Evolutionary conservation across 2,797 vertebrate species (phyloP), one percentile per base, ranked within the genome.

Genomic region (Tenualosa thibaudeaui): DNA sequence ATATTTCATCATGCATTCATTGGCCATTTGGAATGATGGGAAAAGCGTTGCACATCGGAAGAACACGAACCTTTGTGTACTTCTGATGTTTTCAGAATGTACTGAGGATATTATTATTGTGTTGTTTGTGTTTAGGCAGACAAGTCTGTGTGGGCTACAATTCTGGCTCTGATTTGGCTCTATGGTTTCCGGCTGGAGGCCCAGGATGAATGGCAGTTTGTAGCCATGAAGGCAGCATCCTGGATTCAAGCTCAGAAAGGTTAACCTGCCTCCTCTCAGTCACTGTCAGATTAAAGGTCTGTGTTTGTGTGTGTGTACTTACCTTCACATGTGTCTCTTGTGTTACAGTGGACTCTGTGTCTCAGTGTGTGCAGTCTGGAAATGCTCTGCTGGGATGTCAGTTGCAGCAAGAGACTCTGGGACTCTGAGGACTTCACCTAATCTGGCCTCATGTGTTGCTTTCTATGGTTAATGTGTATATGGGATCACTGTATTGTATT

Each of bases 151-250:
- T 96, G 96, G 96, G 95, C 93, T 82, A 97, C 95, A 0, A 62
- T 95, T n/a, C 88, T 97, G 89, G 95, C 95, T 7, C 89, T 97
- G 88, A 86, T 96, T 54, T 97, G 96, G 96, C 94, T 96, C 31
- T 92, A 95, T 71, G 87, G 84, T 19, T 90, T 86, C 3, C 89
- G 90, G 31, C 82, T 68, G 24, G 91, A 94, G 3, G 53, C 85
- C 54, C 89, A 89, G 60, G 90, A 92, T 0, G 96, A 97, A 86
- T 97, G 96, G 95, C 92, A 95, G 62, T 92, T 97, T 65, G 90
- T 97, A 88, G 93, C 94, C 82, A 84, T 89, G 65, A 96, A 97
- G 87, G 94, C 95, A 5, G 86, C 90, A 43, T 88, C 90, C n/a
- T 96, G 96, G 95, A 88, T 96, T 71, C 83, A 46, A 53, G 81